These are phyloP conservation scores for Pseudachorutes palmiensis DNA, from an alignment of 1,140 invertebrate genomes.

Conservation along the genomic window DNA sequence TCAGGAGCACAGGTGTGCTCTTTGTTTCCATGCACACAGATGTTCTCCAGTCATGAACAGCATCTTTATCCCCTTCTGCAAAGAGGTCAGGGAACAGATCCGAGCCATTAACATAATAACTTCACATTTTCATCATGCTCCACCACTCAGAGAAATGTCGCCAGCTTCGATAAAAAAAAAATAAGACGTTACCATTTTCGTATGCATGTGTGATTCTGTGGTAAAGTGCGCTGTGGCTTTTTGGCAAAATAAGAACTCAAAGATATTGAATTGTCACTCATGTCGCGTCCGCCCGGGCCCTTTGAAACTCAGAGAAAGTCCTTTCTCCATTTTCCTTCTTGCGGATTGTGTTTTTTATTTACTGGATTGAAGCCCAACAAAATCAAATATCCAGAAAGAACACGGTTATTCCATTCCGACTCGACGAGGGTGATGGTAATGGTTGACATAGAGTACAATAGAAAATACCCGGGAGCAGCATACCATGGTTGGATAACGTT, in stretches of 20 bases:
- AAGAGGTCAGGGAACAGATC: not conserved
- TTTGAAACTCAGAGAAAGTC: not conserved
- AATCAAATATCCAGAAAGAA: slow-evolving; percentile 9
- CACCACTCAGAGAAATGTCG: not conserved
- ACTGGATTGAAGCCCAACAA: not conserved
- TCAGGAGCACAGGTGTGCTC: slow-evolving; percentile 7
- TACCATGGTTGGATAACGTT: not conserved
- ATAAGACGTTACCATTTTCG: not conserved
- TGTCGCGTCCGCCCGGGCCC: not conserved
- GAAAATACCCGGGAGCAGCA: slow-evolving; percentile 1
- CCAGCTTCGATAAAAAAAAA: not conserved
- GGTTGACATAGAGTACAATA: slow-evolving; percentile 13
- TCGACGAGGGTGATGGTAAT: slow-evolving; percentile 8
- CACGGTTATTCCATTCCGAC: slow-evolving; percentile 17
- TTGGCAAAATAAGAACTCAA: not conserved
- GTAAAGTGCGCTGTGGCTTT: too few relatives aligned
- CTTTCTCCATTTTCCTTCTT: not conserved
- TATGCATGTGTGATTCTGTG: too few relatives aligned
- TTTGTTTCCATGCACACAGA: not conserved
- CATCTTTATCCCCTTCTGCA: not conserved
- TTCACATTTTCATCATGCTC: not conserved
- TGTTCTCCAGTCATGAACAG: not conserved
- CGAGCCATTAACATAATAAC: not conserved
- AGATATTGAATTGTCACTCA: not conserved
- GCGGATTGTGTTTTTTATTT: slow-evolving; percentile 6